Percentiles rank a stretch among this genome's conserved stretches.
Conservation (phyloP, 2,113 vertebrate genomes). For the Chinchilla lanigera region DNA sequence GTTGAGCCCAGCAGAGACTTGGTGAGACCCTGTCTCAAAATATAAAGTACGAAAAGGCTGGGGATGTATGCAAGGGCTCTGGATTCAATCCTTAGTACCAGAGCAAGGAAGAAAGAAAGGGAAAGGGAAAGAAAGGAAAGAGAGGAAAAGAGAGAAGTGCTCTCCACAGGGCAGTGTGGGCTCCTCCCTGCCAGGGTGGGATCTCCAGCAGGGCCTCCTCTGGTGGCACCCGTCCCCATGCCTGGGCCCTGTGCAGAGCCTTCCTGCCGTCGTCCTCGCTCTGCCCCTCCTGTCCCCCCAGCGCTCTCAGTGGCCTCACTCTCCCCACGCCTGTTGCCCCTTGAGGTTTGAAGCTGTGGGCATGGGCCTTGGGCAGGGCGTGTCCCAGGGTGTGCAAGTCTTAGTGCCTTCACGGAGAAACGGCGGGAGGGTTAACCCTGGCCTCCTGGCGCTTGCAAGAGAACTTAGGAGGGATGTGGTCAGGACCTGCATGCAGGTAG, state of each 20-base stretch:
- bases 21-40: background rate
- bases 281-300: background rate
- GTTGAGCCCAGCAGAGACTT: background rate
- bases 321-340: background rate
- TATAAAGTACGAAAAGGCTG: background rate
- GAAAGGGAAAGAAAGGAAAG: background rate
- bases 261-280: background rate
- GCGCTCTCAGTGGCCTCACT: no score
- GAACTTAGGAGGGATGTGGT: background rate
- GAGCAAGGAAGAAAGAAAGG: background rate
- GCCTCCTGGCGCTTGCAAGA: background rate
- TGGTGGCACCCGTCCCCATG: no score
- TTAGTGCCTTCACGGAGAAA: background rate
- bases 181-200: no score
- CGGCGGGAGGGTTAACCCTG: fast-evolving
- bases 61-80: background rate
- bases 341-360: background rate
- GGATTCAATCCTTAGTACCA: background rate
- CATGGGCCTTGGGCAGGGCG: no score
- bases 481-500: no score
- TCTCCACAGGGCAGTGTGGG: fast-evolving
- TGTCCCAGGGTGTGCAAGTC: background rate
- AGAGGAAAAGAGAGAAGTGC: background rate
- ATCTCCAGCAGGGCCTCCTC: background rate
- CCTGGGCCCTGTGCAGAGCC: background rate